Evolutionary conservation across 2,888 invertebrate genomes (phyloP).

Genomic region (Stegana nigrithorax): DNA sequence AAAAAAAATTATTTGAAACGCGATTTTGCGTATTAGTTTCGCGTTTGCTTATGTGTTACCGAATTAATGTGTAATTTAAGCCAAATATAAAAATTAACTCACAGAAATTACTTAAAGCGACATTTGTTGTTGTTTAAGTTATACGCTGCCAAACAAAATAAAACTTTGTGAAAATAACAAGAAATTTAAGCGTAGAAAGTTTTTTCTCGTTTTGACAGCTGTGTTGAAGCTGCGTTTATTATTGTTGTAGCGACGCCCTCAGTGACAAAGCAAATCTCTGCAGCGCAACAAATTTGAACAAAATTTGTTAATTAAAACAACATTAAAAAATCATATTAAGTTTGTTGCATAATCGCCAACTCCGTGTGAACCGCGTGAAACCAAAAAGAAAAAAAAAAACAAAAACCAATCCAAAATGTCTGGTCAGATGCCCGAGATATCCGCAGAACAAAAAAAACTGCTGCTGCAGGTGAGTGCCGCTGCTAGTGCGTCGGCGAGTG

Average conservation of each 20-base stretch:
- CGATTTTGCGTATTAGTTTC: too few species aligned
- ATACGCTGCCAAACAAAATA: too few species aligned
- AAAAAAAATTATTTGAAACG: too few species aligned
- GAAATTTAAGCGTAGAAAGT: background rate
- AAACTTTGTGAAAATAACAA: too few species aligned
- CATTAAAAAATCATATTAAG: background rate
- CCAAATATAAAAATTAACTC: too few species aligned
- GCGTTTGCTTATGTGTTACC: too few species aligned
- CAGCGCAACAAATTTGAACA: background rate
- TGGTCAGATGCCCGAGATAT: constrained; percentile 51
- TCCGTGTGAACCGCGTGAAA: constrained; percentile 10
- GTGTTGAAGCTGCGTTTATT: background rate
- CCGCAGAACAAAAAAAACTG: constrained; percentile 43
- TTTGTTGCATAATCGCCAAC: background rate
- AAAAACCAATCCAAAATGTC: constrained; percentile 44
- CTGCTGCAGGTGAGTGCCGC: constrained; percentile 46
- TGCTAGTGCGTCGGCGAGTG: too few species aligned
- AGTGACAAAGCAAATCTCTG: background rate
- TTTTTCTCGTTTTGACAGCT: background rate
- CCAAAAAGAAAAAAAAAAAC: constrained; percentile 18
- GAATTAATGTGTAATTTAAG: too few species aligned
- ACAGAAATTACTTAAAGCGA: too few species aligned
- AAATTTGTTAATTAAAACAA: background rate
- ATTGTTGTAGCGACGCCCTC: too few species aligned
- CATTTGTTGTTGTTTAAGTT: too few species aligned